These are phyloP conservation scores for Intellagama lesueurii DNA, from an alignment of 2,797 vertebrate species.

Conservation along the genomic window DNA sequence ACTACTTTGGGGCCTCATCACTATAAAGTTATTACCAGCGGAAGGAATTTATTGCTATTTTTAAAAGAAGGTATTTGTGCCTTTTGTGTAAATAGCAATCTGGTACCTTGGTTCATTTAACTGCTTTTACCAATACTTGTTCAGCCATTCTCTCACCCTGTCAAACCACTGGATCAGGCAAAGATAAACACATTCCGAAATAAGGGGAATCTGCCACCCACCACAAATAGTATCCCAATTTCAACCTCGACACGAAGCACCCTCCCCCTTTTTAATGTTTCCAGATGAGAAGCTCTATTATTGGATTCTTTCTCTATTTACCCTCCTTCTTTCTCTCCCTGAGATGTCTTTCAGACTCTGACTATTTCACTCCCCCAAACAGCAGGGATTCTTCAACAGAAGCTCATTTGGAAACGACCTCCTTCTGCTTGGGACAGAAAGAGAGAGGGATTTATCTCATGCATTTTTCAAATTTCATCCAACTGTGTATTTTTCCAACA, in stretches of 20 bases:
- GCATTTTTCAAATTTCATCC: slow-evolving; percentile 26
- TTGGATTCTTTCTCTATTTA: neutral
- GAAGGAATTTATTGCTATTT: too few species aligned
- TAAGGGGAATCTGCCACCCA: neutral
- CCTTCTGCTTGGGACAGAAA: neutral
- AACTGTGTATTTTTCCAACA: slow-evolving; percentile 1
- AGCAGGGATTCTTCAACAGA: neutral
- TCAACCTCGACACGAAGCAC: neutral
- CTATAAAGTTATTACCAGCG: too few species aligned
- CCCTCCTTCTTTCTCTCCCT: neutral
- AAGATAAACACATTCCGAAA: neutral
- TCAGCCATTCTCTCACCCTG: too few species aligned
- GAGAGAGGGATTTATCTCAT: neutral
- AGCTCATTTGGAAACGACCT: neutral
- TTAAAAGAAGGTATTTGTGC: too few species aligned
- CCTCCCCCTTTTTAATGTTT: neutral
- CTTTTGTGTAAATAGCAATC: too few species aligned
- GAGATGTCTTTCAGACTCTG: neutral
- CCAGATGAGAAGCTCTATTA: neutral
- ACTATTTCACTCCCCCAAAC: neutral
- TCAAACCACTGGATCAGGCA: neutral
- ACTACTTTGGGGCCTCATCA: too few species aligned
- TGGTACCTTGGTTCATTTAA: too few species aligned
- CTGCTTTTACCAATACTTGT: too few species aligned
- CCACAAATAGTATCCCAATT: neutral